These are phyloP conservation scores for Drosophila rhopaloa DNA, from an alignment of 1,140 invertebrate species.

Conservation along the genomic window DNA sequence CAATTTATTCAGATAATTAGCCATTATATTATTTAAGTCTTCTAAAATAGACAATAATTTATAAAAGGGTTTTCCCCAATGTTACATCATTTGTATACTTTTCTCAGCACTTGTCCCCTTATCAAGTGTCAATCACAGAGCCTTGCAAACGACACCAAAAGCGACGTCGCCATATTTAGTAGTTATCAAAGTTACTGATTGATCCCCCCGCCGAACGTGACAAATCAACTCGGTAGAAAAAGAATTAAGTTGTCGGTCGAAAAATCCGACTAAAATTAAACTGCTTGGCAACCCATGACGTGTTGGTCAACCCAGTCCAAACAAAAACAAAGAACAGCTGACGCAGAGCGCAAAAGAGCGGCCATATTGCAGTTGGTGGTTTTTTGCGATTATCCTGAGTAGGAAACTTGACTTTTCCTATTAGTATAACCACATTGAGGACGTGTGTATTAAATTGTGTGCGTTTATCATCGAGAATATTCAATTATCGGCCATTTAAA, in stretches of 20 bases:
- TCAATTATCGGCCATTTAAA: constrained; percentile 62
- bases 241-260: constrained; percentile 25
- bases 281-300: constrained; percentile 67
- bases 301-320: constrained; percentile 34
- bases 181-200: constrained; percentile 58
- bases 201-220: constrained; percentile 42
- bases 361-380: constrained; percentile 58
- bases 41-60: too few species aligned
- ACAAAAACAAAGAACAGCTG: constrained; percentile 82
- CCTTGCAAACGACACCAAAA: constrained; percentile 16
- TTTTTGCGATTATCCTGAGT: constrained; percentile 17
- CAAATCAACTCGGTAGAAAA: constrained; percentile 38
- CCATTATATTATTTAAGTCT: too few species aligned
- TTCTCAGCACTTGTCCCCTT: constrained; percentile 11
- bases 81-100: constrained; percentile 6
- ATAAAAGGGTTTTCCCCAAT: constrained; percentile 3
- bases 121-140: constrained; percentile 29
- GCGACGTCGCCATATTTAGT: constrained; percentile 28
- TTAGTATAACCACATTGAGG: constrained; percentile 49
- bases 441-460: constrained; percentile 71
- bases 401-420: constrained; percentile 18
- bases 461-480: constrained; percentile 63
- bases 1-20: too few species aligned
- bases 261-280: constrained; percentile 21
- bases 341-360: constrained; percentile 42